Base-by-base conservation (phyloP, 64 coral and sea anemone species). In the Montipora sp. region DNA sequence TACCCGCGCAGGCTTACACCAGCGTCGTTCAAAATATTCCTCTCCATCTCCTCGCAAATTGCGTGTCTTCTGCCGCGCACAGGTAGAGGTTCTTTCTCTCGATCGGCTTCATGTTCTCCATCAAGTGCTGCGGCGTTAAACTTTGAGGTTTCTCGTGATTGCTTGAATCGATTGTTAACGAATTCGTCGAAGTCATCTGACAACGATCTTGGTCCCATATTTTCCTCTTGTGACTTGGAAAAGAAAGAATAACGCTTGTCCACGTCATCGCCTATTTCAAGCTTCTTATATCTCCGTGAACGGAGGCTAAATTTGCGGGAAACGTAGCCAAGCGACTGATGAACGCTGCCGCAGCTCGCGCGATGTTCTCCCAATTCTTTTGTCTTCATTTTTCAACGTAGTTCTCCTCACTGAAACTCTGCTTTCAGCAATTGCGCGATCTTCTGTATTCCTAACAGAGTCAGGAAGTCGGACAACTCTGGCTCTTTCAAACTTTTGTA, bases 31-130 rank as follows among this genome's bases (percentile, higher is more conserved):
- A 43, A 77, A 48, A 63, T 92, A 5, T 53, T 6, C 53, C 61
- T 76, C 15, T 92, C 90, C 18, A 92, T 92, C 58, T 92, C 90
- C 20, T 92, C 90, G 15, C 90, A 92, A 47, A 92, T 84, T 11
- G 90, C 90, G 19, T 75, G 70, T 14, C 90, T 46, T 77, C 90
- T 92, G 43, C 75, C 16, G 57, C 87, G 87, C 14, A 8, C 75
- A 0, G 72, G 51, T 20, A 59, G 19, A 12, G 73, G 22, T 59
- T 88, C 87, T 51, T 61, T 88, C 7, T 77, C 50, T 13, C 1
- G 3, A 27, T 88, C 87, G 14, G 2, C 11, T 44, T 70, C 19
- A 8, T 90, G 7, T 49, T 70, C 82, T 51, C 11, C 82, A 10
- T 85, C 82, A 3, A 71, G 46, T 12, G 65, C 63, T 20, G 36